A percentile compares a stretch with the other conserved stretches of the same genome.
Evolutionary conservation across 53 echinoderm and acorn worm species (phyloP).

Genomic region (Luidia sarsii): DNA sequence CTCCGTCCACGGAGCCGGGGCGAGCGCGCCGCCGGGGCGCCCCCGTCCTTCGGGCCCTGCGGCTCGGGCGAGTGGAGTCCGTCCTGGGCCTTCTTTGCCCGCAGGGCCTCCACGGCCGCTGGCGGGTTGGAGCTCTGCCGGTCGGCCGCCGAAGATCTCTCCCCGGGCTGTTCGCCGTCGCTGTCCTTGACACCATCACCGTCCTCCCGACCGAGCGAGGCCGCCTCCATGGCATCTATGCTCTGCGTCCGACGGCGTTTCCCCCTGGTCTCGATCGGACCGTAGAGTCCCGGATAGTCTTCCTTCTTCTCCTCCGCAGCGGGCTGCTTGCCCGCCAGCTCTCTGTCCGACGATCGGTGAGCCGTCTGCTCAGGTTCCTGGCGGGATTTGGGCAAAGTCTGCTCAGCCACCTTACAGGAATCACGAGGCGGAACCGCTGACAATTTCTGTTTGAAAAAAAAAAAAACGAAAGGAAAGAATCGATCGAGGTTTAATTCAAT

Average conservation of each 20-base stretch:
- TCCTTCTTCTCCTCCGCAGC: too few species aligned
- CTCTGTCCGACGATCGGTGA: too few species aligned
- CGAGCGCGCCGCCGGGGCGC: neutral
- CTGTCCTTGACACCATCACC: neutral
- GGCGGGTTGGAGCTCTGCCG: neutral
- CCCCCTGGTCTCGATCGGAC: slow-evolving; percentile 65
- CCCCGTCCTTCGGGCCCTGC: neutral
- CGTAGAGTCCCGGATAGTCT: slow-evolving; percentile 64
- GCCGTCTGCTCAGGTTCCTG: too few species aligned
- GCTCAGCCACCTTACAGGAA: neutral
- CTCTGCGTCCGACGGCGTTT: slow-evolving; percentile 47
- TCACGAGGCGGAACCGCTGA: neutral
- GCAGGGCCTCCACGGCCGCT: slow-evolving; percentile 28
- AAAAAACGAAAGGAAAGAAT: too few species aligned
- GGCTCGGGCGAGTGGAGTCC: neutral
- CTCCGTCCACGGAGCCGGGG: neutral
- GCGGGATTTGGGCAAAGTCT: too few species aligned
- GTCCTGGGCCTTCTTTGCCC: slow-evolving; percentile 19
- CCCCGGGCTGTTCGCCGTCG: too few species aligned
- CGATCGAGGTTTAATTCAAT: too few species aligned
- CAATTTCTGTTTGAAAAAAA: slow-evolving; percentile 35
- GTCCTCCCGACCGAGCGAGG: neutral
- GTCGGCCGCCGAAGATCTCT: neutral
- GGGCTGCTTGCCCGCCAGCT: too few species aligned
- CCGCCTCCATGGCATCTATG: neutral